These are phyloP conservation scores for Heliconius eleuchia DNA, from an alignment of 1,140 invertebrate species.

Conservation along the genomic window DNA sequence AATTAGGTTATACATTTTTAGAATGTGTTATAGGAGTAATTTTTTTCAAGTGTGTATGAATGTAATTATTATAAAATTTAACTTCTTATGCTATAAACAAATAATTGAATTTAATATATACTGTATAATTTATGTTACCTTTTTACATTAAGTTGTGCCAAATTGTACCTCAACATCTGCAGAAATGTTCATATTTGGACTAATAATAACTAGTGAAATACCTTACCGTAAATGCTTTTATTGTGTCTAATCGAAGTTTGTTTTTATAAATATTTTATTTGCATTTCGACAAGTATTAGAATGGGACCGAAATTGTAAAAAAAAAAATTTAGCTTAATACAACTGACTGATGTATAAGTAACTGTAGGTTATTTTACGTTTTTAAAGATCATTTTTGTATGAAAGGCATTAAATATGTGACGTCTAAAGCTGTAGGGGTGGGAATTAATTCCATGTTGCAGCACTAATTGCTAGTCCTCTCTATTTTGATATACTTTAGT, in stretches of 20 bases:
- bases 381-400: conserved; percentile 17
- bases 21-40: not conserved
- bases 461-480: conserved; percentile 63
- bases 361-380: conserved; percentile 29
- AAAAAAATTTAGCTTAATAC: conserved; percentile 28
- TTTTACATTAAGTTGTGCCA: conserved; percentile 12
- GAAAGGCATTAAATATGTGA: conserved; percentile 20
- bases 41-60: conserved; percentile 2
- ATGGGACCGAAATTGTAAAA: conserved; percentile 36
- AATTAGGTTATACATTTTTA: not conserved
- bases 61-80: not conserved
- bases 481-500: conserved; percentile 40
- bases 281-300: conserved; percentile 31
- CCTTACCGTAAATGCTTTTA: not conserved
- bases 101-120: conserved; percentile 6
- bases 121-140: conserved; percentile 10
- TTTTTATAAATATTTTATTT: conserved; percentile 26
- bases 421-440: not conserved
- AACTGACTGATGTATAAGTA: conserved; percentile 37
- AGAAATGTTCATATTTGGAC: not conserved
- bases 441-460: conserved; percentile 21
- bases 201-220: not conserved
- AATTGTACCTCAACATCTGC: not conserved
- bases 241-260: not conserved
- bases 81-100: conserved; percentile 3